A percentile compares a stretch with the other conserved stretches of the same genome.
Evolutionary conservation across 2,888 invertebrate genomes (phyloP).

Genomic region (Drosophila neonasuta): DNA sequence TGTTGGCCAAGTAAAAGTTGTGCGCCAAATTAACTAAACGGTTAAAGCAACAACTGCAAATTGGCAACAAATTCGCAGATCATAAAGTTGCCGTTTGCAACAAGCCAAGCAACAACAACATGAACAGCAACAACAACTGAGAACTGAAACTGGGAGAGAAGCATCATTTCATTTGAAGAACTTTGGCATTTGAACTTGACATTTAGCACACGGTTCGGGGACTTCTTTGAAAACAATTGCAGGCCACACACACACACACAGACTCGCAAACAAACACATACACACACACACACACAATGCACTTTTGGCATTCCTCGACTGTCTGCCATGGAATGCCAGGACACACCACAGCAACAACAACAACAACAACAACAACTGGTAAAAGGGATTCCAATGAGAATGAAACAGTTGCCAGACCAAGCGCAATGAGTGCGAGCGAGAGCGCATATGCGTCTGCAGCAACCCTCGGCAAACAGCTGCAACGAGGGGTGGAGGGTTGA

Average conservation of each 20-base stretch:
- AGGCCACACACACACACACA: constrained; percentile 44
- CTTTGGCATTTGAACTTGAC: constrained; percentile 79
- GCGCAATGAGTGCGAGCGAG: constrained; percentile 33
- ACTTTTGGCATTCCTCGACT: constrained; percentile 75
- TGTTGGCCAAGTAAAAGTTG: constrained; percentile 55
- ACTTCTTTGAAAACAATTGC: constrained; percentile 77
- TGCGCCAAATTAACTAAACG: constrained; percentile 71
- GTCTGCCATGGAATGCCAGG: constrained; percentile 62
- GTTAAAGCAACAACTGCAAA: constrained; percentile 73
- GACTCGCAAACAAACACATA: constrained; percentile 29
- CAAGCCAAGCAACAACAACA: constrained; percentile 32
- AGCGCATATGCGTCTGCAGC: constrained; percentile 39
- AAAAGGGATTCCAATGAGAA: constrained; percentile 51
- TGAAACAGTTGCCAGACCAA: constrained; percentile 65
- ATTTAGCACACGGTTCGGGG: constrained; percentile 75
- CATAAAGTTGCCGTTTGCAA: constrained; percentile 64
- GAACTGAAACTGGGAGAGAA: constrained; percentile 25
- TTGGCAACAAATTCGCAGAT: constrained; percentile 76
- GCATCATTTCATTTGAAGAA: constrained; percentile 77
- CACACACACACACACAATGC: constrained; percentile 52
- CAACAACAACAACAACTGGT: constrained; percentile 43
- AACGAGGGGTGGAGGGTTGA: constrained; percentile 42
- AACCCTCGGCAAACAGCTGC: constrained; percentile 49
- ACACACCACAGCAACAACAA: constrained; percentile 39
- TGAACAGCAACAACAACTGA: constrained; percentile 16